Conservation (phyloP, 2,113 vertebrate genomes). For the Orycteropus afer region DNA sequence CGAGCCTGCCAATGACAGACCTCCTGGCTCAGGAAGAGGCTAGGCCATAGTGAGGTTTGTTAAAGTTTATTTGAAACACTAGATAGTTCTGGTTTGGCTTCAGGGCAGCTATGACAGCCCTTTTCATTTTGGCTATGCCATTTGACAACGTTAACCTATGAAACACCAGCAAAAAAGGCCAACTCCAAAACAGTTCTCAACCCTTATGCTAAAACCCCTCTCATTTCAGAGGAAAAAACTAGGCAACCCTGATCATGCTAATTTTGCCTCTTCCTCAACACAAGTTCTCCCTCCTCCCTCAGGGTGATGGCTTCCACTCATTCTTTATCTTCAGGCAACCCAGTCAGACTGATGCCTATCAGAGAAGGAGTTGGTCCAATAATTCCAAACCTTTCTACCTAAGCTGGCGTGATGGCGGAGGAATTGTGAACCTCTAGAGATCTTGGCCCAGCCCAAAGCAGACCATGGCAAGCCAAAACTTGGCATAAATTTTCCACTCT, state of each 20-base stretch:
- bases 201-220: neutral
- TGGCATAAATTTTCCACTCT: neutral
- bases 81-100: conserved; percentile 53
- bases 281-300: neutral
- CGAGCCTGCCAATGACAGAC: conserved; percentile 19
- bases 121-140: neutral
- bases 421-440: neutral
- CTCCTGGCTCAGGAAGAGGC: conserved; percentile 34
- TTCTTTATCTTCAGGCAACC: neutral
- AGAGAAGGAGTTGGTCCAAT: neutral
- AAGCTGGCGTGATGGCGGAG: neutral
- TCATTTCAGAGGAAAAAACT: neutral
- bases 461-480: neutral
- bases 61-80: conserved; percentile 68
- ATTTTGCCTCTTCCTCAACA: neutral
- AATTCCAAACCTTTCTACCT: neutral
- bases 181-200: neutral
- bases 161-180: conserved; percentile 29
- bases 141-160: conserved; percentile 51
- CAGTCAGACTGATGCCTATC: neutral
- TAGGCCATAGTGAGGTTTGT: conserved; percentile 34
- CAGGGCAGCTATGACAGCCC: neutral
- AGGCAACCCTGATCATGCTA: neutral
- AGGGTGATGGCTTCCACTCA: neutral
- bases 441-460: neutral